These are phyloP conservation scores for Leucozona laternaria DNA, from an alignment of 2,888 invertebrate species.

Conservation along the genomic window DNA sequence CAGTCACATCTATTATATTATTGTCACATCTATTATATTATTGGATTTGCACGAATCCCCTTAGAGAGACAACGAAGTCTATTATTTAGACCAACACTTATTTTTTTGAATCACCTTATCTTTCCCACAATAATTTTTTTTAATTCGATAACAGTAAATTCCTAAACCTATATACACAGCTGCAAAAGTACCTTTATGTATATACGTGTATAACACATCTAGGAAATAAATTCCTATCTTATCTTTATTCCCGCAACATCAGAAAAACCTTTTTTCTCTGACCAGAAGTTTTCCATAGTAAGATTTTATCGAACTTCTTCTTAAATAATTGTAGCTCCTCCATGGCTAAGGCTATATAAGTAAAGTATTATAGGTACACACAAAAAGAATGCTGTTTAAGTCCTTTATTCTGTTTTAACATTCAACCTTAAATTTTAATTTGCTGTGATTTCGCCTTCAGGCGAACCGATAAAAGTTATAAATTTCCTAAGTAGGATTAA, in stretches of 20 bases:
- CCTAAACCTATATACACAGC: neutral
- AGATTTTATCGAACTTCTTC: conserved; percentile 20
- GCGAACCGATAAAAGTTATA: conserved; percentile 35
- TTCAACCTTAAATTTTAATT: conserved; percentile 39
- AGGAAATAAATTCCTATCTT: conserved; percentile 17
- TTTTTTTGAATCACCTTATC: conserved; percentile 24
- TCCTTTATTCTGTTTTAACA: conserved; percentile 30
- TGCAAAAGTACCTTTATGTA: neutral
- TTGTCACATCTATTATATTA: too few species aligned
- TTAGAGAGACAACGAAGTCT: neutral
- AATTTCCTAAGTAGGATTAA: conserved; percentile 34
- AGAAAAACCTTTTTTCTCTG: neutral
- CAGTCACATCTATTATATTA: neutral
- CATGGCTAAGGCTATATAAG: neutral
- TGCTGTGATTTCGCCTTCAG: conserved; percentile 26
- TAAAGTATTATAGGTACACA: neutral
- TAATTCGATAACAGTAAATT: neutral
- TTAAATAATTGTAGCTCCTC: conserved; percentile 10
- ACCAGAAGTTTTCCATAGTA: conserved; percentile 19
- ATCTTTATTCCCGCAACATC: neutral
- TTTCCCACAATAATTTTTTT: conserved; percentile 8
- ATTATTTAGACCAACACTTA: neutral
- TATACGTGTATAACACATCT: neutral
- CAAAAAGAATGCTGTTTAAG: neutral
- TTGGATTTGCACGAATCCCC: neutral